Conservation (phyloP, 2,888 invertebrate species). For the Scaptomyza reducta region DNA sequence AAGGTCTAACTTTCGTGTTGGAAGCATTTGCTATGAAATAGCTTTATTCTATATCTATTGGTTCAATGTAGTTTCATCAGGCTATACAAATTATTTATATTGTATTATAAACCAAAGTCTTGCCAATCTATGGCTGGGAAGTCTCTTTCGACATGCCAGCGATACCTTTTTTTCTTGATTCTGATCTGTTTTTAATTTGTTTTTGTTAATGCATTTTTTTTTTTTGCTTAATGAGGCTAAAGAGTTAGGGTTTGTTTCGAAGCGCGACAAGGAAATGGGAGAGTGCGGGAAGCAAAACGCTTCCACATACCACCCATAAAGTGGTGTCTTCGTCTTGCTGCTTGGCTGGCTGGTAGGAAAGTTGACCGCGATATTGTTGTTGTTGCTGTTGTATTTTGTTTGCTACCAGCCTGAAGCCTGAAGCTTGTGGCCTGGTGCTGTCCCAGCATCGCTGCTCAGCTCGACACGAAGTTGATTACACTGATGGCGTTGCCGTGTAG, state of each 20-base stretch:
- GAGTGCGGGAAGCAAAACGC: conserved; percentile 33
- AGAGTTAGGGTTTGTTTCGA: conserved; percentile 57
- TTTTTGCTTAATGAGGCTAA: conserved; percentile 76
- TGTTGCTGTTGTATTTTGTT: no score
- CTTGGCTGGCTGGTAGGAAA: conserved; percentile 2
- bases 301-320: conserved; percentile 71
- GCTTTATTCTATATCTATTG: neutral
- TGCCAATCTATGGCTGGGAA: conserved; percentile 8
- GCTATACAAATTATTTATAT: no score
- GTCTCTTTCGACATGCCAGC: conserved; percentile 15
- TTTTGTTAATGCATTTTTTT: conserved; percentile 26
- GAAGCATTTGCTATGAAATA: no score
- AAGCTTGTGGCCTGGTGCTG: conserved; percentile 22
- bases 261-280: conserved; percentile 3
- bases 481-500: conserved; percentile 80
- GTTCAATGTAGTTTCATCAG: conserved; percentile 1
- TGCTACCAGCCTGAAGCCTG: conserved; percentile 25
- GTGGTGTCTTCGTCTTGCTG: conserved; percentile 29
- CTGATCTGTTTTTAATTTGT: neutral
- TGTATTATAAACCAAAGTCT: no score
- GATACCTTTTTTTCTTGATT: conserved; percentile 3
- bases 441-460: conserved; percentile 33
- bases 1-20: no score
- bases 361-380: conserved; percentile 8
- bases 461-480: conserved; percentile 77